A percentile compares a stretch with the other conserved stretches of the same genome.
Conservation (phyloP, 2,113 vertebrate genomes). For the Labeo rohita region DNA sequence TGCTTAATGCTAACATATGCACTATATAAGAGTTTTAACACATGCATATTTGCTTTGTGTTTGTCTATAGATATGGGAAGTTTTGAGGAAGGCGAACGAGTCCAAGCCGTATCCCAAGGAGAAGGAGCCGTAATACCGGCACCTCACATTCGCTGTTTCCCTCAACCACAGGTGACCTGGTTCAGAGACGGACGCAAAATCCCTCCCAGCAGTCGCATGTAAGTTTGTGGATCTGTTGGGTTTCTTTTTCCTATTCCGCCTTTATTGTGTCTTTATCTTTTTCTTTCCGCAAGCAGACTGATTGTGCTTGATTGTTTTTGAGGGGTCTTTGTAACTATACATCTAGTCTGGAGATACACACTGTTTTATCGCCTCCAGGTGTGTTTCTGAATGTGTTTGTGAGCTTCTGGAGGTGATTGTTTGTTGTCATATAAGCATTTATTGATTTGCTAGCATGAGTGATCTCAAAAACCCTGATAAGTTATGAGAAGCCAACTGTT, state of each 20-base stretch:
- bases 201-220: constrained; percentile 96
- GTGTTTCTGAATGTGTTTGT: constrained; percentile 23
- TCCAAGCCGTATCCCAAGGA: constrained; percentile 88
- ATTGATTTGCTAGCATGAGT: not conserved
- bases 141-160: constrained; percentile 91
- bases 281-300: not conserved
- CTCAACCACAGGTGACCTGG: constrained; percentile 96
- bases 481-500: not conserved
- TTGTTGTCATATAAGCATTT: not conserved
- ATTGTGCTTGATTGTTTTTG: not conserved
- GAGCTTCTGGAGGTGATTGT: not conserved
- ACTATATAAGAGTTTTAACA: not conserved
- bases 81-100: constrained; percentile 87
- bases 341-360: constrained; percentile 10
- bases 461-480: not conserved
- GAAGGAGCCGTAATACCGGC: constrained; percentile 87
- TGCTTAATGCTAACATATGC: not conserved
- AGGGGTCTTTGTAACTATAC: not conserved
- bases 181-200: constrained; percentile 95
- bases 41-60: constrained; percentile 15
- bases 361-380: constrained; percentile 41
- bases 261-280: not conserved
- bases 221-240: constrained; percentile 65
- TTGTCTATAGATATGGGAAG: constrained; percentile 87
- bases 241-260: not conserved